Conservation (phyloP, 1,140 invertebrate species). For the Neodiprion fabricii region DNA sequence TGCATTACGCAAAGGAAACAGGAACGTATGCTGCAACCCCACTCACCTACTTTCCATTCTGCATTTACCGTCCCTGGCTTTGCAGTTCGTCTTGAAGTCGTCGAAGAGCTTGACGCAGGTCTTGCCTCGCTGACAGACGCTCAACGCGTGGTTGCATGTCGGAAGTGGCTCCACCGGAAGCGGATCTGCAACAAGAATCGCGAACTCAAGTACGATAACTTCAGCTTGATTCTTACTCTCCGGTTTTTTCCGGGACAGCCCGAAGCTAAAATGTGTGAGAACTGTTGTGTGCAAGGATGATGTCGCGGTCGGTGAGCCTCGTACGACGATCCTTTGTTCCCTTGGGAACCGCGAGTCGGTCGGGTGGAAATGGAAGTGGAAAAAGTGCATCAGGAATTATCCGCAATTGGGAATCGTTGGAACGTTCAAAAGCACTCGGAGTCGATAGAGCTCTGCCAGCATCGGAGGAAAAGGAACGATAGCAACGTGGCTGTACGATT, state of each 20-base stretch:
- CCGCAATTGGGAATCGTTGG: slow-evolving; percentile 46
- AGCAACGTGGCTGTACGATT: neutral
- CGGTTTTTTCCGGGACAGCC: neutral
- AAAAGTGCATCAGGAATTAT: slow-evolving; percentile 53
- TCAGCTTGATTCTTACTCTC: neutral
- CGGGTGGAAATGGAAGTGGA: slow-evolving; percentile 21
- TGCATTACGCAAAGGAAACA: too few relatives aligned
- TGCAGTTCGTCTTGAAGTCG: slow-evolving; percentile 85
- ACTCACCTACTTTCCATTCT: slow-evolving; percentile 85
- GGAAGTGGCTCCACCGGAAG: slow-evolving; percentile 85
- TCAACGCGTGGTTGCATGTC: slow-evolving; percentile 85
- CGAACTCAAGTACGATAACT: neutral
- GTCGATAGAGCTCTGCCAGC: neutral
- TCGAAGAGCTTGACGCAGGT: slow-evolving; percentile 80
- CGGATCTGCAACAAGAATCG: slow-evolving; percentile 65
- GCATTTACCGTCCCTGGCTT: slow-evolving; percentile 82
- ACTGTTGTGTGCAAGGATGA: neutral
- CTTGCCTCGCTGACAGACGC: slow-evolving; percentile 78
- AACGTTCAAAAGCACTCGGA: slow-evolving; percentile 51
- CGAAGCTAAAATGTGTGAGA: too few relatives aligned
- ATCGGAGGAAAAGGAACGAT: neutral
- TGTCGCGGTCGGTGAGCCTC: neutral
- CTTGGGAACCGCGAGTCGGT: neutral
- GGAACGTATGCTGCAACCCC: too few relatives aligned
- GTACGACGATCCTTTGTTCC: neutral